phyloP scores from a whole-genome alignment of 2,888 invertebrate genomes.

The Acanthoscelides obtectus region DNA sequence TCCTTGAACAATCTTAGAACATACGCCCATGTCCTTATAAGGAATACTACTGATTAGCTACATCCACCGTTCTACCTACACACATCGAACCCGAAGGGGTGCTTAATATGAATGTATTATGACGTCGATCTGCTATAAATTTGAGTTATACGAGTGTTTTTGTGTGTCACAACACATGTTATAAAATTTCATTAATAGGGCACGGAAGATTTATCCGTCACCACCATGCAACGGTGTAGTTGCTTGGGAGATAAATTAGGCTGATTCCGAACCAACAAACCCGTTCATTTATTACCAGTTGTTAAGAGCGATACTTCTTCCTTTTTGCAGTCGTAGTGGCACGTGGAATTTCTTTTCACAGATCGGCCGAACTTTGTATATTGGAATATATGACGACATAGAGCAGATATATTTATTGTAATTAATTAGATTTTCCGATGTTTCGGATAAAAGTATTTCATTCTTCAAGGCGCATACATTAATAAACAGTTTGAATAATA shows the following conservation, averaged over 20 bases:
- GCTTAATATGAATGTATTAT: constrained; percentile 46
- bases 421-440: too few species aligned
- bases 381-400: too few species aligned
- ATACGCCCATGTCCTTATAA: neutral
- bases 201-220: neutral
- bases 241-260: neutral
- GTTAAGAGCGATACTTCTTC: neutral
- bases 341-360: neutral
- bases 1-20: neutral
- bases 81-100: constrained; percentile 2
- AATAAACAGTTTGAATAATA: too few species aligned
- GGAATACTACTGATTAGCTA: constrained; percentile 12
- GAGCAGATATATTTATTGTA: too few species aligned
- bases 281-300: neutral
- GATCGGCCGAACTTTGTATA: too few species aligned
- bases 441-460: too few species aligned
- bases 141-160: constrained; percentile 32
- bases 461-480: too few species aligned
- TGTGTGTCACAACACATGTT: constrained; percentile 11
- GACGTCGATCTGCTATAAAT: constrained; percentile 39
- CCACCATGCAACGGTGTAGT: neutral
- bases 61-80: constrained; percentile 15
- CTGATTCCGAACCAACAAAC: neutral
- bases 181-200: constrained; percentile 19
- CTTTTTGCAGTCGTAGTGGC: neutral